A percentile compares a stretch with the other conserved stretches of the same genome.
phyloP scores from a whole-genome alignment of 1,140 invertebrate genomes.

The Melipona quadrifasciata region DNA sequence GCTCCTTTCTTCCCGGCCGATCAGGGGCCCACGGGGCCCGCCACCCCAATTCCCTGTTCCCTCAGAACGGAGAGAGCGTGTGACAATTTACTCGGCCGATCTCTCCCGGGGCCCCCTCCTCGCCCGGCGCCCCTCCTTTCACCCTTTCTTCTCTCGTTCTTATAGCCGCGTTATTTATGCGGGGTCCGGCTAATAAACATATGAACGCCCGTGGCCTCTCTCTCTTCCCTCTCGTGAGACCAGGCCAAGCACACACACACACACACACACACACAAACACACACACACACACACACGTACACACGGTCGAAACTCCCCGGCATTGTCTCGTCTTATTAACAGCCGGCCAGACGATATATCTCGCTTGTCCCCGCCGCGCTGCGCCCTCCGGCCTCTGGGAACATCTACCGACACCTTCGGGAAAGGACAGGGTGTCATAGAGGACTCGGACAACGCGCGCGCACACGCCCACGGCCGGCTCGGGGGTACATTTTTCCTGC shows the following conservation, averaged over 20 bases:
- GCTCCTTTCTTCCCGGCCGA: slow-evolving; percentile 47
- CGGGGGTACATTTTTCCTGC: slow-evolving; percentile 37
- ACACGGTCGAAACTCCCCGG: slow-evolving; percentile 49
- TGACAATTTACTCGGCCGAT: slow-evolving; percentile 82
- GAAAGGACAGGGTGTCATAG: slow-evolving; percentile 64
- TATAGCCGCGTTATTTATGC: slow-evolving; percentile 82
- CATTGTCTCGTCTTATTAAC: slow-evolving; percentile 80
- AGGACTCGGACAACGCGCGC: slow-evolving; percentile 41
- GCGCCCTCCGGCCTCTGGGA: slow-evolving; percentile 29
- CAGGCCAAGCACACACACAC: slow-evolving; percentile 46
- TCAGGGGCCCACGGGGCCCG: slow-evolving; percentile 38
- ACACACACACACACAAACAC: slow-evolving; percentile 33
- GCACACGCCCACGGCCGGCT: slow-evolving; percentile 50
- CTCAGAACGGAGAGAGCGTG: slow-evolving; percentile 77
- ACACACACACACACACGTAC: slow-evolving; percentile 37
- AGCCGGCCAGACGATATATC: slow-evolving; percentile 75
- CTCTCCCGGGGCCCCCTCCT: slow-evolving; percentile 54
- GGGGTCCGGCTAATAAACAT: slow-evolving; percentile 82
- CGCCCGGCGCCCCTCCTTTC: slow-evolving; percentile 19
- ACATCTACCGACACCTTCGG: slow-evolving; percentile 65
- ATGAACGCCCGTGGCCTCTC: slow-evolving; percentile 75
- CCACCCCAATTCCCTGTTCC: slow-evolving; percentile 73
- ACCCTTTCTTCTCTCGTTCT: slow-evolving; percentile 66
- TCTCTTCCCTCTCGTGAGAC: slow-evolving; percentile 45
- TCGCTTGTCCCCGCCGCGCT: slow-evolving; percentile 62